Evolutionary conservation across 1,140 invertebrate genomes (phyloP).

Genomic region (Epicauta chinensis): DNA sequence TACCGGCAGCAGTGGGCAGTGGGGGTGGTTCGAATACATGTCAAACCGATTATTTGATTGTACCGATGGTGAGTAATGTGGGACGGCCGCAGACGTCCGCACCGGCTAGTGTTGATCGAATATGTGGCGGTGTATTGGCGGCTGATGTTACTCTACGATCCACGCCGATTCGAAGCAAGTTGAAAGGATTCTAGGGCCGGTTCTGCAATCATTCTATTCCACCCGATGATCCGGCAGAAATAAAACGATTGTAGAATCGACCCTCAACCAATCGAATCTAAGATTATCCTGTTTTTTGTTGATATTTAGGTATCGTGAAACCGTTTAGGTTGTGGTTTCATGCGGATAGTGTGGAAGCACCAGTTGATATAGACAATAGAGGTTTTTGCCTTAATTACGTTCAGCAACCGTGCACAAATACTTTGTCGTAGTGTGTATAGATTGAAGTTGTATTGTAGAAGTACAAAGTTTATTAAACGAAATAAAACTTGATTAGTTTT

Average conservation of each 20-base stretch:
- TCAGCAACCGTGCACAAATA: constrained; percentile 74
- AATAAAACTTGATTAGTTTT: too few species aligned
- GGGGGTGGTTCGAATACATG: constrained; percentile 53
- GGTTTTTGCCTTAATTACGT: constrained; percentile 78
- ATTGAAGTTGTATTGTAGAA: not conserved
- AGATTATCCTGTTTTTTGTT: constrained; percentile 1
- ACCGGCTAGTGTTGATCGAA: constrained; percentile 58
- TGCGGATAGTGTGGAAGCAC: constrained; percentile 66
- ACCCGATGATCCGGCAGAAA: too few species aligned
- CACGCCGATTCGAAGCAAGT: constrained; percentile 60
- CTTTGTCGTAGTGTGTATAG: constrained; percentile 9
- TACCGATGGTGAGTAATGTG: constrained; percentile 65
- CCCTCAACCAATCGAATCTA: not conserved
- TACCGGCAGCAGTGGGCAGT: constrained; percentile 60
- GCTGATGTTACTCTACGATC: constrained; percentile 53
- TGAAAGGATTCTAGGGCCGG: not conserved
- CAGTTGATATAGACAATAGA: constrained; percentile 63
- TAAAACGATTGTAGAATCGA: too few species aligned
- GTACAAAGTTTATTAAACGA: not conserved
- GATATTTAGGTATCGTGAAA: constrained; percentile 63
- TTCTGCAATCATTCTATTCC: too few species aligned
- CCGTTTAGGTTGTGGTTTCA: constrained; percentile 74
- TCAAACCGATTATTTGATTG: constrained; percentile 67
- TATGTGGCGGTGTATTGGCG: constrained; percentile 66
- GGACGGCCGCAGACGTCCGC: constrained; percentile 51